Evolutionary conservation across 2,888 invertebrate genomes (phyloP).

Genomic region (Archaeoteleia sp.): DNA sequence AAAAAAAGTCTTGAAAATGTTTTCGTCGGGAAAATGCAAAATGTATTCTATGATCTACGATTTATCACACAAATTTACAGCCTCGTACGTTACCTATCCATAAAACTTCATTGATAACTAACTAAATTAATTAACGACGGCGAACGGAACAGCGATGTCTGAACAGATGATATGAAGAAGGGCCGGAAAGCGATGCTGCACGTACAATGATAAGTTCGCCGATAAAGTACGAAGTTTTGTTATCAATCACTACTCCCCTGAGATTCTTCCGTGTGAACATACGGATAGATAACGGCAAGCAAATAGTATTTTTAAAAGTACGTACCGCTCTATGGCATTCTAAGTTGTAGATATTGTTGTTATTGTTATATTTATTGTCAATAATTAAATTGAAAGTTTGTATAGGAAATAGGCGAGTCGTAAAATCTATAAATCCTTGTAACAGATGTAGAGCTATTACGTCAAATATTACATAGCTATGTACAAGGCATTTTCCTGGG

Average conservation of each 20-base stretch:
- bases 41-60: conserved; percentile 36
- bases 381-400: too few relatives aligned
- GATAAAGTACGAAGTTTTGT: conserved; percentile 62
- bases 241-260: conserved; percentile 59
- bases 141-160: conserved; percentile 56
- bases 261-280: conserved; percentile 18
- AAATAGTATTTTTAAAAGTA: conserved; percentile 26
- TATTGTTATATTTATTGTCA: too few relatives aligned
- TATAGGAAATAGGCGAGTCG: too few relatives aligned
- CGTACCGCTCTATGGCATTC: too few relatives aligned
- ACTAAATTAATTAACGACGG: conserved; percentile 64
- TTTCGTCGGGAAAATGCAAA: conserved; percentile 30
- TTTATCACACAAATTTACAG: conserved; percentile 44
- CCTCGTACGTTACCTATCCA: conserved; percentile 32
- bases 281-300: conserved; percentile 15
- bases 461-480: too few relatives aligned
- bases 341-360: too few relatives aligned
- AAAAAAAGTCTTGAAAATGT: too few relatives aligned
- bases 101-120: conserved; percentile 64
- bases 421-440: too few relatives aligned
- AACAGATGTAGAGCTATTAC: too few relatives aligned
- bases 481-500: neutral
- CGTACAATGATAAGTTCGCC: conserved; percentile 61
- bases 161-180: conserved; percentile 40
- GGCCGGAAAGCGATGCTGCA: conserved; percentile 46